These are phyloP conservation scores for Anoura caudifer DNA, from an alignment of 2,113 vertebrate species.

Conservation along the genomic window DNA sequence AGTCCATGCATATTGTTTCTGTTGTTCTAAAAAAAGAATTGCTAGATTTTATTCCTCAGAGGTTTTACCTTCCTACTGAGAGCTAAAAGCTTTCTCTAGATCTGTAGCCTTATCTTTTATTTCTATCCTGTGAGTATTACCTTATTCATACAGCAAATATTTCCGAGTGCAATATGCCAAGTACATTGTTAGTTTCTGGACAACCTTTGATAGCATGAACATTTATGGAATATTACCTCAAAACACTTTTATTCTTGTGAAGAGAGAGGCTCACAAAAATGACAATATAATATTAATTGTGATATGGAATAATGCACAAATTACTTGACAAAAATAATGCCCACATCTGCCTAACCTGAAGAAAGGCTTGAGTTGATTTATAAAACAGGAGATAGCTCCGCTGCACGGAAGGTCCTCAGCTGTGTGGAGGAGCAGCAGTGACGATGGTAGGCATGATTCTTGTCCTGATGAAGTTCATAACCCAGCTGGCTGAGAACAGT, in stretches of 20 bases:
- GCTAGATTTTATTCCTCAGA: conserved; percentile 4
- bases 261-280: not conserved
- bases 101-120: not conserved
- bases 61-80: not conserved
- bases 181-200: not conserved
- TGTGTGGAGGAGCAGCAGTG: not conserved
- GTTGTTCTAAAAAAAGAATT: conserved; percentile 26
- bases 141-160: conserved; percentile 32
- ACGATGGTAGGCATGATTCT: not conserved
- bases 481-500: not conserved
- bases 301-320: not conserved
- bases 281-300: conserved; percentile 1
- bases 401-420: not conserved
- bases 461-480: not conserved
- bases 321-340: not conserved
- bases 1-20: not conserved
- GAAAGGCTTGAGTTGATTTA: not conserved
- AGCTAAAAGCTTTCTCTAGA: conserved; percentile 32
- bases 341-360: not conserved
- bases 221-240: not conserved
- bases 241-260: not conserved
- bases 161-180: not conserved
- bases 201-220: conserved; percentile 17
- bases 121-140: not conserved
- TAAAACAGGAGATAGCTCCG: not conserved